A percentile compares a stretch with the other conserved stretches of the same genome.
Conservation (phyloP, 2,888 invertebrate species). For the Globia sparganii region DNA sequence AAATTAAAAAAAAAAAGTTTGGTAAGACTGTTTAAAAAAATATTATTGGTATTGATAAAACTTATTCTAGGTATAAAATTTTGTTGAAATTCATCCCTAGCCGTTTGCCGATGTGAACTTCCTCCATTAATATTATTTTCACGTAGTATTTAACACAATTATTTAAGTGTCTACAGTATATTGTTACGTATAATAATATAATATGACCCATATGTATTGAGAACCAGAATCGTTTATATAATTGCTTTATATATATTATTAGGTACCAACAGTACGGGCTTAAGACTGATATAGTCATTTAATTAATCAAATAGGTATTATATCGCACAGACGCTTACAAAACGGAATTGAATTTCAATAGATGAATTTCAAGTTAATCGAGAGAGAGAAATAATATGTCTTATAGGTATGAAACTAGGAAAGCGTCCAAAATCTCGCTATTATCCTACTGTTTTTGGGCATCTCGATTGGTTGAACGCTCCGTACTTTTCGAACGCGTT, state of each 20-base stretch:
- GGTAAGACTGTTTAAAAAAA: no score
- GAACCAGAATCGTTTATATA: conserved; percentile 19
- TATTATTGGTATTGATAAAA: no score
- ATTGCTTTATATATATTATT: conserved; percentile 51
- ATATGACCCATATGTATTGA: conserved; percentile 13
- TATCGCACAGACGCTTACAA: conserved; percentile 48
- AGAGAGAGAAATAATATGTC: conserved; percentile 6
- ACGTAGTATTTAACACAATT: conserved; percentile 3
- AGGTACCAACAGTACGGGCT: conserved; percentile 52
- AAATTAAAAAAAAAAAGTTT: no score
- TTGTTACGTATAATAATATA: not conserved
- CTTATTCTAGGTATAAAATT: no score
- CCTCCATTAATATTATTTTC: conserved; percentile 1
- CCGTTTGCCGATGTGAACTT: not conserved
- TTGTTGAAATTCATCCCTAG: no score
- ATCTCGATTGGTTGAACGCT: not conserved
- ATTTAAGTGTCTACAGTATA: conserved; percentile 17
- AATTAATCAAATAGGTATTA: conserved; percentile 50
- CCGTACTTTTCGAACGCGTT: not conserved
- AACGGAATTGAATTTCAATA: conserved; percentile 58
- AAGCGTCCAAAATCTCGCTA: not conserved
- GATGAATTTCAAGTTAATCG: conserved; percentile 11
- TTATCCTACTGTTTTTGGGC: no score
- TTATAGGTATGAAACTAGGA: conserved; percentile 3
- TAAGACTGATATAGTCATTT: conserved; percentile 64